phyloP scores from a whole-genome alignment of 2,797 vertebrate genomes.

The Pempheris klunzingeri region DNA sequence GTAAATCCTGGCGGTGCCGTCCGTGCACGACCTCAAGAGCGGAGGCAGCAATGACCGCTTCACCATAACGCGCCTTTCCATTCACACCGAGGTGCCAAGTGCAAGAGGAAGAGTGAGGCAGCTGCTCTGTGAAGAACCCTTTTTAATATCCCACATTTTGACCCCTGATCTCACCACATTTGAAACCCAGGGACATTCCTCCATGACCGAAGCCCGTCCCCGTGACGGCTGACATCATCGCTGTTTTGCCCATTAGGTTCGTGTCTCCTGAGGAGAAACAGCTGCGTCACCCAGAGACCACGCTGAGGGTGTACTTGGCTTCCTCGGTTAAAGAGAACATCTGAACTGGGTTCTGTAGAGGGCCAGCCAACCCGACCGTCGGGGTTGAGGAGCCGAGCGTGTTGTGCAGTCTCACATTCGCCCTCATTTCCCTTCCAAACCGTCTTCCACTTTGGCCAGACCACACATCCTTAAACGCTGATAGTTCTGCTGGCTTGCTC shows the following conservation, averaged over 20 bases:
- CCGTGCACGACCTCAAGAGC: conserved; percentile 42
- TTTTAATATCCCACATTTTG: conserved; percentile 20
- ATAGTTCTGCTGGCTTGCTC: conserved; percentile 75
- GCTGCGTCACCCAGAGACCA: conserved; percentile 64
- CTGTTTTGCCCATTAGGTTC: conserved; percentile 56
- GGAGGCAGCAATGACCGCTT: conserved; percentile 47
- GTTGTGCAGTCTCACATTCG: conserved; percentile 73
- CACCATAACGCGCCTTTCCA: conserved; percentile 34
- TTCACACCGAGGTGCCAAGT: conserved; percentile 23
- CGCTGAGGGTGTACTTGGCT: conserved; percentile 54
- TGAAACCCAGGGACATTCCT: conserved; percentile 38
- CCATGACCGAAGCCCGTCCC: conserved; percentile 17
- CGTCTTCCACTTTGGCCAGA: conserved; percentile 80
- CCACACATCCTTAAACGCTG: conserved; percentile 77
- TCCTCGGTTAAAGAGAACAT: conserved; percentile 57
- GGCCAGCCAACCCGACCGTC: conserved; percentile 62
- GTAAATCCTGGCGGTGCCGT: conserved; percentile 46
- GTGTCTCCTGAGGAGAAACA: conserved; percentile 63
- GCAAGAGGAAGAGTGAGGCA: conserved; percentile 11
- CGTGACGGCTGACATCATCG: conserved; percentile 59
- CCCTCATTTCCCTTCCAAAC: conserved; percentile 80
- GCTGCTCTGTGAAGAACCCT: conserved; percentile 11
- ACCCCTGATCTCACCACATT: conserved; percentile 47
- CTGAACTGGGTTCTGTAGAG: conserved; percentile 62
- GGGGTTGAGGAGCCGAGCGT: conserved; percentile 37